Evolutionary conservation across 2,888 invertebrate species (phyloP), one percentile per base, ranked within the genome.

Genomic region (Volucella bombylans): DNA sequence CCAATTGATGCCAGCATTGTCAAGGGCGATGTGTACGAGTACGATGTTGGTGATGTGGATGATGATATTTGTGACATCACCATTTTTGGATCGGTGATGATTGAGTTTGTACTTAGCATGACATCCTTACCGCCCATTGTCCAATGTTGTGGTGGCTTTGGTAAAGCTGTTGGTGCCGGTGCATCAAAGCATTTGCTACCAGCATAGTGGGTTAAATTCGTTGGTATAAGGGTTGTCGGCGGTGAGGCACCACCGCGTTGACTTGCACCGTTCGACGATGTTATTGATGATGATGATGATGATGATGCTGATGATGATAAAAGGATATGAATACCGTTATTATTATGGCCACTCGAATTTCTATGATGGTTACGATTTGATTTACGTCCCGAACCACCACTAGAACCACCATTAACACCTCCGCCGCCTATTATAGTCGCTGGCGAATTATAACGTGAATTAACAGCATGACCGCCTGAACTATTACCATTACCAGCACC

Each of bases 131-230:
- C 86, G 79, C 86, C 76, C 14, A 90, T 87, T 91, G 94, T 94
- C 96, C 96, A 97, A 92, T 95, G 96, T 87, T 94, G 93, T 80
- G 96, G 96, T 88, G 96, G 96, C 90, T 95, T 95, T 80, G 96
- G 96, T 89, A 96, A 92, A 86, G 95, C 94, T 88, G 94, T 94
- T 55, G 96, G 96, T 77, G 95, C 94, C 65, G 96, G 96, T 72
- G 96, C 95, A 88, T 96, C 96, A 89, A 95, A 96, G 93, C 96
- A 96, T 91, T 96, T 96, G 90, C 96, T 95, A 90, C 95, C 96
- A 87, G 96, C 96, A 91, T 92, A 92, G 89, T 91, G 91, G 88
- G 91, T 91, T 86, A 91, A 88, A 87, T 90, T 91, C 89, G 91
- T 90, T 90, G 91, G 91, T 89, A 91, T 88, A 83, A 90, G 88